Percentiles rank a stretch among this genome's conserved stretches.
These are phyloP conservation scores for Sylvia atricapilla DNA, from an alignment of 2,113 vertebrate species.

Conservation along the genomic window DNA sequence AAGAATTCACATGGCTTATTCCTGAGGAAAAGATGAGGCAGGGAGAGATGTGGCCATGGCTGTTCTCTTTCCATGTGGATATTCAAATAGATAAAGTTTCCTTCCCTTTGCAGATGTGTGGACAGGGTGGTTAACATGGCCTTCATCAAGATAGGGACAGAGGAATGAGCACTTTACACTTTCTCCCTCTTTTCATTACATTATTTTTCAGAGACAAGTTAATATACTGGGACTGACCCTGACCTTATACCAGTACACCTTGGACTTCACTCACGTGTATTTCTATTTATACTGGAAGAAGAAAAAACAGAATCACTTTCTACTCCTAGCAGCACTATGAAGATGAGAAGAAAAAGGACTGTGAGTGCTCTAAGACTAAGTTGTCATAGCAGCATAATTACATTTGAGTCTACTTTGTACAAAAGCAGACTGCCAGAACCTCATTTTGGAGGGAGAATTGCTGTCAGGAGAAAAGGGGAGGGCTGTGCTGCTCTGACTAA, in stretches of 20 bases:
- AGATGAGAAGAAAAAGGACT: neutral
- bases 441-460: conserved; percentile 20
- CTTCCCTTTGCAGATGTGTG: neutral
- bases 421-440: conserved; percentile 45
- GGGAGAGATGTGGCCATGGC: neutral
- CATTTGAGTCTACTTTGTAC: conserved; percentile 29
- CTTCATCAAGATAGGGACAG: neutral
- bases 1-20: neutral
- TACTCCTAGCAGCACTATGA: neutral
- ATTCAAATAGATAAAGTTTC: neutral
- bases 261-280: neutral
- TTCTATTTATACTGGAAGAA: neutral
- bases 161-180: neutral
- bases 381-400: conserved; percentile 64
- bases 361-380: conserved; percentile 13
- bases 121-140: neutral
- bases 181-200: neutral
- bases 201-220: neutral
- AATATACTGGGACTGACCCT: neutral
- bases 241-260: neutral
- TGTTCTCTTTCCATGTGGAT: neutral
- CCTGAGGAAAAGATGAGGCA: neutral
- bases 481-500: neutral
- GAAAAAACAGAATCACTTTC: neutral
- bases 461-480: conserved; percentile 25